Evolutionary conservation across 2,888 invertebrate genomes (phyloP).

Genomic region (Tryphoninae sp.): DNA sequence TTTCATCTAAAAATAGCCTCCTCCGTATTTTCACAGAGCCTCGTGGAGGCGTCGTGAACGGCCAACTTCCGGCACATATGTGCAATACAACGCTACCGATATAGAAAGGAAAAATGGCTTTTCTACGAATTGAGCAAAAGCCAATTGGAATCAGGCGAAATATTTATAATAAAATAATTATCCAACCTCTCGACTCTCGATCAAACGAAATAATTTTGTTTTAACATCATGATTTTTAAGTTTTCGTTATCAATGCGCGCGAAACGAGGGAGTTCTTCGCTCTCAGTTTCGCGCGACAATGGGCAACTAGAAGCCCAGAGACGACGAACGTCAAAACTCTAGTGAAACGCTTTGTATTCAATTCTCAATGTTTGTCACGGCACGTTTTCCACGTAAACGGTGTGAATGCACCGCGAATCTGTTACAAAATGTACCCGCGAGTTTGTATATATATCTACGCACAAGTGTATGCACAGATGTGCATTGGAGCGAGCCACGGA

Average conservation of each 20-base stretch:
- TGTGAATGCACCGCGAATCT: slow-evolving; percentile 33
- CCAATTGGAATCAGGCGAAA: neutral
- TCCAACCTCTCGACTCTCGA: neutral
- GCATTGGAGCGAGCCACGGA: neutral
- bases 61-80: neutral
- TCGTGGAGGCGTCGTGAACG: neutral
- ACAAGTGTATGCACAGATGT: neutral
- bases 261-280: slow-evolving; percentile 53
- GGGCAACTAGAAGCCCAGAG: slow-evolving; percentile 3
- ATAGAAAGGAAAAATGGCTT: neutral
- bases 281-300: slow-evolving; percentile 53
- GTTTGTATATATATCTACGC: neutral
- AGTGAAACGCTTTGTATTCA: slow-evolving; percentile 56
- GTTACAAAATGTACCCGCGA: slow-evolving; percentile 22
- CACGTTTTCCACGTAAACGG: slow-evolving; percentile 1
- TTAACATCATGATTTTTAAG: too few relatives aligned
- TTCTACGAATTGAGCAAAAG: neutral
- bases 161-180: too few relatives aligned
- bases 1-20: neutral
- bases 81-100: too few relatives aligned
- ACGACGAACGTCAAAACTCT: slow-evolving; percentile 41
- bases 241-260: neutral
- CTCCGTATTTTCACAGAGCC: neutral
- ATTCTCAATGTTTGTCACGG: slow-evolving; percentile 43
- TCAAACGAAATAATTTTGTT: neutral